A percentile compares a stretch with the other conserved stretches of the same genome.
Evolutionary conservation across 2,888 invertebrate genomes (phyloP).

Genomic region (Melangyna quadrimaculata): DNA sequence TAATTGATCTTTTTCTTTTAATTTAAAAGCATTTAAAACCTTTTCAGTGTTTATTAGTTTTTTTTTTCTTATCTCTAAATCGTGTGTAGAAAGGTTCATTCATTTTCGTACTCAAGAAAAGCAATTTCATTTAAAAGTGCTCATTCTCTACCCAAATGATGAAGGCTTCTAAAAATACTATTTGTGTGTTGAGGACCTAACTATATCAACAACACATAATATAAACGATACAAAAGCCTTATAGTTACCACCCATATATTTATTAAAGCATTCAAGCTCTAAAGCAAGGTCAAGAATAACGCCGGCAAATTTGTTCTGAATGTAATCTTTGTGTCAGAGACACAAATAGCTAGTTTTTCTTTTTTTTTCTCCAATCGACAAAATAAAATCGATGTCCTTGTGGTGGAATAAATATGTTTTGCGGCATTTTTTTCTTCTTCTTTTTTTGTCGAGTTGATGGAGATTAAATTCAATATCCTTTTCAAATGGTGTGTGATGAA

Average conservation of each 20-base stretch:
- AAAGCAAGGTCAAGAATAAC: conserved; percentile 42
- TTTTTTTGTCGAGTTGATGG: conserved; percentile 20
- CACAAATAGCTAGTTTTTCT: conserved; percentile 13
- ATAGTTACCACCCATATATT: conserved; percentile 23
- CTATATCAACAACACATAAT: not conserved
- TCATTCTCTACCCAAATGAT: not conserved
- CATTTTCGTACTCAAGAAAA: not conserved
- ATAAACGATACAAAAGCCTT: conserved; percentile 11
- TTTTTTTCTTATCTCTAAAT: not conserved
- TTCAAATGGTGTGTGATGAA: conserved; percentile 10
- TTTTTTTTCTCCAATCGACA: conserved; percentile 10
- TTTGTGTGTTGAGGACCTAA: not conserved
- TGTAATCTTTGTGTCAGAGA: conserved; percentile 21
- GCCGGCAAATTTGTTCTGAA: conserved; percentile 11
- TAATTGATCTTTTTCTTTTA: not conserved
- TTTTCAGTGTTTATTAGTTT: not conserved
- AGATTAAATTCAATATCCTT: conserved; percentile 37
- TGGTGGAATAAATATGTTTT: not conserved
- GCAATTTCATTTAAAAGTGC: conserved; percentile 3
- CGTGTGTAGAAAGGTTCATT: not conserved
- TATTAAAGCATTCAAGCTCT: conserved; percentile 42
- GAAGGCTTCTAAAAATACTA: conserved; percentile 40
- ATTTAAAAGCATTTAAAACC: not conserved
- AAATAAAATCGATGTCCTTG: conserved; percentile 52
- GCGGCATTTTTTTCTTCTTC: not conserved